Base-by-base conservation (phyloP, 2,888 invertebrate species). In the Metacarcinus magister region DNA sequence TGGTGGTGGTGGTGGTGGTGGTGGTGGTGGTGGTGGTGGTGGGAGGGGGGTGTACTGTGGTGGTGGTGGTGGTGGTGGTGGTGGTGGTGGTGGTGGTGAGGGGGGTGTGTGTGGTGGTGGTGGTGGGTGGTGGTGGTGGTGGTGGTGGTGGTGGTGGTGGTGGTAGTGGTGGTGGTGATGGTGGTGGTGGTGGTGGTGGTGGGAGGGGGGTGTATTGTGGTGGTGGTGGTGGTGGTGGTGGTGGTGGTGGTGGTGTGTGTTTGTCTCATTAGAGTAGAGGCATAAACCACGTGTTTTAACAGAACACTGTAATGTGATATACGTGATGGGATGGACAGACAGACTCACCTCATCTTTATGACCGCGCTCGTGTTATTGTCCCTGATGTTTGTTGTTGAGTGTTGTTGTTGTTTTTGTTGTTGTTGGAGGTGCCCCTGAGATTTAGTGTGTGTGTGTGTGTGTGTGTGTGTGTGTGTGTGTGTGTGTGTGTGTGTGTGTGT, bases 391-490 rank as follows among this genome's bases (percentile, higher is more conserved):
- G 67, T 67, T 67, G 67, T 16, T 67, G 23, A 67, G 19, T 60
- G 19, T 60, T 60, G 67, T 67, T 54, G 54, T 10, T 67, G 67
- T 67, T 19, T 10, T 19, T 67, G 16, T 67, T n/a, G 67, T 19
- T 67, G n/a, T 16, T 67, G 67, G 60, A 16, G 60, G 60, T 60
- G 60, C 19, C 16, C 16, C 13, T 5, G 60, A 2, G 60, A 16
- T 60, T 60, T 60, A 60, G 60, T 60, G 60, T 60, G 60, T 60
- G 60, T 48, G 60, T 60, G 60, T 60, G 60, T 67, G 67, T 67
- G 67, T 19, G 67, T 67, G 67, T 67, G 67, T 54, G 54, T 54
- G 54, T 54, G 54, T 54, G 54, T 54, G 54, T 54, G 54, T 54
- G 54, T 54, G 54, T 54, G 54, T 54, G 54, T 54, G 54, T 54